A percentile compares a stretch with the other conserved stretches of the same genome.
Conservation (phyloP, 2,888 invertebrate genomes). For the Hyalella azteca region DNA sequence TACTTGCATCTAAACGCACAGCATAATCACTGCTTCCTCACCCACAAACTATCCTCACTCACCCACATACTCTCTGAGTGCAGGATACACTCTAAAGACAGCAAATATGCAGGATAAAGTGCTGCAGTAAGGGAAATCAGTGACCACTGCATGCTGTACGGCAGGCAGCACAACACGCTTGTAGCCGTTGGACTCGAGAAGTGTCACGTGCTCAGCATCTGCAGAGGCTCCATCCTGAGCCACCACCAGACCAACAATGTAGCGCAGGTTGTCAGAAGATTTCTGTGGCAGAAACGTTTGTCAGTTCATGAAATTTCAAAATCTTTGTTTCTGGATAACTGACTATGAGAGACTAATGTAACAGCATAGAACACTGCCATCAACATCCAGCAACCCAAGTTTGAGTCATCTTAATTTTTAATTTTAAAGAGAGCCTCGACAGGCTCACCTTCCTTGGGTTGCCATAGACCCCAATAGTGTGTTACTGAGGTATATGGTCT, state of each 20-base stretch:
- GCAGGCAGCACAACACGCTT: slow-evolving; percentile 63
- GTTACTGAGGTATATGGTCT: too few relatives aligned
- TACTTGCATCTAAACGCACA: too few relatives aligned
- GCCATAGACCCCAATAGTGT: too few relatives aligned
- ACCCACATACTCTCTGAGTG: slow-evolving; percentile 63
- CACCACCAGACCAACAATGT: slow-evolving; percentile 63
- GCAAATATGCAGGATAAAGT: slow-evolving; percentile 65
- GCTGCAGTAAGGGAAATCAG: slow-evolving; percentile 64
- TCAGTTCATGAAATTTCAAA: too few relatives aligned
- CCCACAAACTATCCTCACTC: slow-evolving; percentile 51
- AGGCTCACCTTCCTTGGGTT: too few relatives aligned
- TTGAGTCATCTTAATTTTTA: too few relatives aligned
- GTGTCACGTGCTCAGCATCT: slow-evolving; percentile 58
- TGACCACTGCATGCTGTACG: slow-evolving; percentile 63
- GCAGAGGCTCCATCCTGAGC: slow-evolving; percentile 59
- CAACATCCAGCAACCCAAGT: too few relatives aligned
- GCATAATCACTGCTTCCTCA: too few relatives aligned
- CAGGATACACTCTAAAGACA: slow-evolving; percentile 64
- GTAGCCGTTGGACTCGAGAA: slow-evolving; percentile 62
- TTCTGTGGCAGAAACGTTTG: slow-evolving; percentile 62
- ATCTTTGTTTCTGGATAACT: too few relatives aligned
- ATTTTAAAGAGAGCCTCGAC: too few relatives aligned
- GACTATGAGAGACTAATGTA: too few relatives aligned
- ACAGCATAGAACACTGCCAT: too few relatives aligned
- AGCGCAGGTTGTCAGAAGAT: slow-evolving; percentile 62